Evolutionary conservation across 1,140 invertebrate species (phyloP).

Genomic region (Lycorma delicatula): DNA sequence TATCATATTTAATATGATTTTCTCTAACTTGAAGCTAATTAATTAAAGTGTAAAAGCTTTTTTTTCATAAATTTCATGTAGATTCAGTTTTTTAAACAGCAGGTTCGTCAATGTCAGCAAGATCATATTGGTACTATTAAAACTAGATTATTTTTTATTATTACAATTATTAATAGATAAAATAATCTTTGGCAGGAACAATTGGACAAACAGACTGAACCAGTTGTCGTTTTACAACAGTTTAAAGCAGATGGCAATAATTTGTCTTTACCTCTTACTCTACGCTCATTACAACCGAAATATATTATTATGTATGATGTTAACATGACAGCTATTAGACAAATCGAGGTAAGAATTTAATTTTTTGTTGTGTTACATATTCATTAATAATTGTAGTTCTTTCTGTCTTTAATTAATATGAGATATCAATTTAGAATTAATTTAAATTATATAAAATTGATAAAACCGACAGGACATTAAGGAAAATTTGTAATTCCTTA

Average conservation of each 20-base stretch:
- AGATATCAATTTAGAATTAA: too few relatives aligned
- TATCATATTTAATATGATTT: too few relatives aligned
- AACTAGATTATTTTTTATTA: too few relatives aligned
- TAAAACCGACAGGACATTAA: background rate
- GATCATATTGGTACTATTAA: too few relatives aligned
- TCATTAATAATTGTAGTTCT: background rate
- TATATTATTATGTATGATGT: slow-evolving; percentile 88
- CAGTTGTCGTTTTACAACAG: slow-evolving; percentile 63
- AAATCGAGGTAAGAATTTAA: slow-evolving; percentile 60
- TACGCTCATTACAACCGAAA: slow-evolving; percentile 60
- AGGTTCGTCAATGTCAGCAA: too few relatives aligned
- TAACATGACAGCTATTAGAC: slow-evolving; percentile 76
- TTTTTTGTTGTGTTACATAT: slow-evolving; percentile 4
- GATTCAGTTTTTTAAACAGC: too few relatives aligned
- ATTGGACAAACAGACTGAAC: slow-evolving; percentile 31
- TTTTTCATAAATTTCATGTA: too few relatives aligned
- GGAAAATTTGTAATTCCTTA: too few relatives aligned
- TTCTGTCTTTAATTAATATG: background rate
- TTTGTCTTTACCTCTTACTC: slow-evolving; percentile 53
- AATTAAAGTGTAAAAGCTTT: too few relatives aligned
- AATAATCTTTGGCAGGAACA: background rate
- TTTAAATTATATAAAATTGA: background rate
- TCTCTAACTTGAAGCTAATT: too few relatives aligned
- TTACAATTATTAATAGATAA: too few relatives aligned
- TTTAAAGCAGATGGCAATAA: slow-evolving; percentile 63